Evolutionary conservation across 2,797 vertebrate genomes (phyloP).

Genomic region (Thunnus albacares): DNA sequence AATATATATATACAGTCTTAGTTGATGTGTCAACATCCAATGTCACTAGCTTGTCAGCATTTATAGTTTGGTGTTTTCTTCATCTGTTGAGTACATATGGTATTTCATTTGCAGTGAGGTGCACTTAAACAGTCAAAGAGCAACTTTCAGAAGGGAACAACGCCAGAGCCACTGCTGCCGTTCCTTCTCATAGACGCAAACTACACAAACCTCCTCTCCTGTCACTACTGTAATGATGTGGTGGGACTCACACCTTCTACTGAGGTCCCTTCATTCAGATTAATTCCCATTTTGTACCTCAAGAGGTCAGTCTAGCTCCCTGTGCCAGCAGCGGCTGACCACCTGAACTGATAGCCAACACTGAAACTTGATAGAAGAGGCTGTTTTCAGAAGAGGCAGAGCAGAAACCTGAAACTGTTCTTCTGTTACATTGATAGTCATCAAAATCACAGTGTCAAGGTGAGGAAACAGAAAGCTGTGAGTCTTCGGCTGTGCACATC

Average conservation of each 20-base stretch:
- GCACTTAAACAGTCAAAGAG: background rate
- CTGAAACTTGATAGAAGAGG: background rate
- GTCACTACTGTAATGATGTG: background rate
- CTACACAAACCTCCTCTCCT: background rate
- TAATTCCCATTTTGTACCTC: slow-evolving; percentile 72
- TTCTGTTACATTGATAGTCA: background rate
- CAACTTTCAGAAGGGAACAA: background rate
- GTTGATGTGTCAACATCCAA: background rate
- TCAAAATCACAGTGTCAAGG: background rate
- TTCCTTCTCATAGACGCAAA: background rate
- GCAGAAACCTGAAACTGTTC: slow-evolving; percentile 7
- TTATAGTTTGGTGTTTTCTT: background rate
- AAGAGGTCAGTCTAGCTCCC: slow-evolving; percentile 81
- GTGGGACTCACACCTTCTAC: background rate
- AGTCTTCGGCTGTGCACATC: background rate
- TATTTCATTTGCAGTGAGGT: background rate
- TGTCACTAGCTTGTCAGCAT: background rate
- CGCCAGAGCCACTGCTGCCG: background rate
- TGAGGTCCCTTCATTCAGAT: background rate
- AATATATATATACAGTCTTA: background rate
- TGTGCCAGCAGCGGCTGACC: slow-evolving; percentile 47
- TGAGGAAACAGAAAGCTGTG: background rate
- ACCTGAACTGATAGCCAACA: slow-evolving; percentile 38
- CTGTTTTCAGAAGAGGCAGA: background rate
- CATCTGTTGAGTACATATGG: background rate